Conservation (phyloP, 2,113 vertebrate genomes). For the Pardalotus punctatus region DNA sequence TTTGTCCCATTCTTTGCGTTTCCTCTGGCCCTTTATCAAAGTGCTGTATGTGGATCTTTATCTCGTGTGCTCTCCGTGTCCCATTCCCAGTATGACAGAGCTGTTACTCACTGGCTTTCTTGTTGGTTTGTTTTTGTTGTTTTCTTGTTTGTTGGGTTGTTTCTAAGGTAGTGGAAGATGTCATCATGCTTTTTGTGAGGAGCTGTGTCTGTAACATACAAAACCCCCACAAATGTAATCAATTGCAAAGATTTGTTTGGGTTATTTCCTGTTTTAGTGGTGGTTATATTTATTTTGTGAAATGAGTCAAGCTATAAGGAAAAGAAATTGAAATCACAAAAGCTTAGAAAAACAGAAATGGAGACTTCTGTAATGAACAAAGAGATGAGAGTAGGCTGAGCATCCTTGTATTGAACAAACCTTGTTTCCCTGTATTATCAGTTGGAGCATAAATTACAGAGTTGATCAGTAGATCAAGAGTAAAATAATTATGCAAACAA, state of each 20-base stretch:
- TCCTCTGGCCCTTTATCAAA: not conserved
- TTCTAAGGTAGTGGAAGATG: not conserved
- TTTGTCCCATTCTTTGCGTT: not conserved
- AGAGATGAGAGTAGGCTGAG: not conserved
- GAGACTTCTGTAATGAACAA: not conserved
- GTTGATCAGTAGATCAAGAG: not conserved
- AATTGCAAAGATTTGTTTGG: not conserved
- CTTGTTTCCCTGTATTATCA: not conserved
- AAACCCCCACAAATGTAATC: not conserved
- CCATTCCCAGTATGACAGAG: not conserved
- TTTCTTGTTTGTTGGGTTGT: not conserved
- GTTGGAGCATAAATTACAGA: not conserved
- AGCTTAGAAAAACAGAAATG: not conserved
- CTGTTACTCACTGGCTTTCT: not conserved
- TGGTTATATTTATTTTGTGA: not conserved
- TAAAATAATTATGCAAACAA: not conserved
- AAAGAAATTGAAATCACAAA: not conserved
- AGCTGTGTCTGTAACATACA: not conserved
- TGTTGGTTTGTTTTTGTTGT: not conserved
- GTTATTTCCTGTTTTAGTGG: not conserved
- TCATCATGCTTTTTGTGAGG: not conserved
- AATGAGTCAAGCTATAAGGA: not conserved
- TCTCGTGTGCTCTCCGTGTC: not conserved
- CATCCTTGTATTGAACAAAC: not conserved
- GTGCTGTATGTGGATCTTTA: not conserved